Base-by-base conservation (phyloP, 2,888 invertebrate species). In the Drosophila sordidapex region DNA sequence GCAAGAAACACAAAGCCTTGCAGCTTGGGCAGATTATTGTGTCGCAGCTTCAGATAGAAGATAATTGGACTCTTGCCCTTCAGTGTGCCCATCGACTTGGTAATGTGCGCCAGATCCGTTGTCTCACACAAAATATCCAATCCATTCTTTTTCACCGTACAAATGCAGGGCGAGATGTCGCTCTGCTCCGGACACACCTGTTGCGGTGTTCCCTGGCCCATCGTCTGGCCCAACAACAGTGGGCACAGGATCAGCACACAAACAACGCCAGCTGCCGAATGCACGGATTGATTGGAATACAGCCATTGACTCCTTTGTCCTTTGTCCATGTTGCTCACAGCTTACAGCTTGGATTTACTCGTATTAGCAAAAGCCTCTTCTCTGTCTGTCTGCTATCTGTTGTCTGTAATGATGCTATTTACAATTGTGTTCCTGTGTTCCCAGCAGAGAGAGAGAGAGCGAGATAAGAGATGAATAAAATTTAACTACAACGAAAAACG, bases 51-150 rank as follows among this genome's bases (percentile, higher is more conserved):
- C 81, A 98, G 94, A 93, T 98, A 98, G 93, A 97, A 97, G 82
- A 98, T 97, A 76, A 97, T 95, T 90, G 96, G 95, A 79, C 96
- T 95, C 91, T 96, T 96, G 73, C 96, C 96, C 91, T 97, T 97
- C 43, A 98, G 94, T 18, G 95, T 95, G 90, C 95, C 95, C 97
- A 97, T 97, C 18, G 97, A 97, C 92, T 95, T 94, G 74, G 94
- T 95, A 92, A 98, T 97, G 90, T 97, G 96, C 79, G 94, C 94
- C 85, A 96, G 95, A 91, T 97, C 97, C 61, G 97, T 97, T 87
- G 96, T 96, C 94, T 98, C 97, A 94, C 98, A 98, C 77, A 97
- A 94, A 77, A 98, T 96, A 92, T 98, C 98, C 83, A 98, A 94
- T 53, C 97, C 97, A 90, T 97, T 96, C 93, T 97, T 97, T 93